Conservation (phyloP, 2,797 vertebrate genomes). For the Moxostoma hubbsi region DNA sequence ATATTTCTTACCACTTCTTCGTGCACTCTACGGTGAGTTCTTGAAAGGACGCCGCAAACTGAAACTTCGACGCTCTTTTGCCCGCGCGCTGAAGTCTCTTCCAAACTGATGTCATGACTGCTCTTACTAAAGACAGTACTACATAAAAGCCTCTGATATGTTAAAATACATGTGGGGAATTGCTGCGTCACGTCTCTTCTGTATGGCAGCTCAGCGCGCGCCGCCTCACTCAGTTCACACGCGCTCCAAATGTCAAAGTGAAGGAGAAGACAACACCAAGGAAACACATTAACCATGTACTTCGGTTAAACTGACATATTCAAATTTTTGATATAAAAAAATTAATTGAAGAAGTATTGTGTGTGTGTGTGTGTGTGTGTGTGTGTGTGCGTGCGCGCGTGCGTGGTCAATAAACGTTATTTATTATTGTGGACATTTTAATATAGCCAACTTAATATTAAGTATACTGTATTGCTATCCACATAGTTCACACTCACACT, state of each 20-base stretch:
- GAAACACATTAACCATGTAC: constrained; percentile 1
- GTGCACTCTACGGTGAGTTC: constrained; percentile 86
- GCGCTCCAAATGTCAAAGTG: constrained; percentile 19
- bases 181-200: constrained; percentile 8
- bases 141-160: background rate
- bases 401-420: too few species aligned
- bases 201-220: background rate
- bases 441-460: too few species aligned
- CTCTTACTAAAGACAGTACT: background rate
- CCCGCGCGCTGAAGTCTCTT: constrained; percentile 90
- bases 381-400: too few species aligned
- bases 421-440: too few species aligned
- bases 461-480: too few species aligned
- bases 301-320: background rate
- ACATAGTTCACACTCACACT: background rate
- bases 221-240: background rate
- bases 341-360: too few species aligned
- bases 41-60: constrained; percentile 86
- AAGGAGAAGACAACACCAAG: constrained; percentile 4
- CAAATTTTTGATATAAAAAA: too few species aligned
- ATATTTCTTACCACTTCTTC: constrained; percentile 84
- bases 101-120: constrained; percentile 89
- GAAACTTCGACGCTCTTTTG: constrained; percentile 88
- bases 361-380: too few species aligned
- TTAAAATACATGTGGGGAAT: background rate